Evolutionary conservation across 2,888 invertebrate genomes (phyloP).

Genomic region (Asteroscopus sphinx): DNA sequence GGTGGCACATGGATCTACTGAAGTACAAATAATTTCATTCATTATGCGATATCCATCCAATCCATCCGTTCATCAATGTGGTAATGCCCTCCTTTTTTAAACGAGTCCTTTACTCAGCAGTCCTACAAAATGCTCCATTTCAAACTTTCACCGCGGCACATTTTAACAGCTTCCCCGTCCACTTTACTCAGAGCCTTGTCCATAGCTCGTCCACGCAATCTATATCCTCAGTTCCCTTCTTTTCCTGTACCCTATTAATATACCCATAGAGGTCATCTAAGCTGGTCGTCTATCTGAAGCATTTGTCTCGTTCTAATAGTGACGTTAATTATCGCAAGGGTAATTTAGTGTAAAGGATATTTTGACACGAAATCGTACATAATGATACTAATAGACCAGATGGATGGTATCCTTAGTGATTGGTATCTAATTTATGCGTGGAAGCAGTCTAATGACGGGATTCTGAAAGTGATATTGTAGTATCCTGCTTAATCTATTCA

Average conservation of each 20-base stretch:
- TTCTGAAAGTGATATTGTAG: background rate
- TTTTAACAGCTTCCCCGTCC: constrained; percentile 61
- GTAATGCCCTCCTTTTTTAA: too few relatives aligned
- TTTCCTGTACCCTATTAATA: constrained; percentile 40
- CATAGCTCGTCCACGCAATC: constrained; percentile 37
- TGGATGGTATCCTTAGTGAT: constrained; percentile 21
- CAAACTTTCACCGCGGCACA: constrained; percentile 44
- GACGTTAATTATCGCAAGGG: constrained; percentile 9
- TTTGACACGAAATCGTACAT: constrained; percentile 23
- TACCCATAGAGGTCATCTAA: constrained; percentile 28
- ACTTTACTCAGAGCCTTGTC: constrained; percentile 43
- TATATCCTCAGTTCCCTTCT: constrained; percentile 23
- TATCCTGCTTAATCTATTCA: too few relatives aligned
- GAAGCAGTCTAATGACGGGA: background rate
- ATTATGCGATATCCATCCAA: too few relatives aligned
- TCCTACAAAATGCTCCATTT: constrained; percentile 6
- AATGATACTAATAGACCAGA: constrained; percentile 4
- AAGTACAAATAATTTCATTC: too few relatives aligned
- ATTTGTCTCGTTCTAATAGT: constrained; percentile 16
- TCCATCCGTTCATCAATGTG: too few relatives aligned
- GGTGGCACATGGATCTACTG: too few relatives aligned
- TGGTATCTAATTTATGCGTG: constrained; percentile 12
- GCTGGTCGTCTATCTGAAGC: constrained; percentile 35
- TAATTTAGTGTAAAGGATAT: constrained; percentile 26
- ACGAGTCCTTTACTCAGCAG: background rate